These are phyloP conservation scores for Eubasilissa regina DNA, from an alignment of 1,140 invertebrate genomes.

Conservation along the genomic window DNA sequence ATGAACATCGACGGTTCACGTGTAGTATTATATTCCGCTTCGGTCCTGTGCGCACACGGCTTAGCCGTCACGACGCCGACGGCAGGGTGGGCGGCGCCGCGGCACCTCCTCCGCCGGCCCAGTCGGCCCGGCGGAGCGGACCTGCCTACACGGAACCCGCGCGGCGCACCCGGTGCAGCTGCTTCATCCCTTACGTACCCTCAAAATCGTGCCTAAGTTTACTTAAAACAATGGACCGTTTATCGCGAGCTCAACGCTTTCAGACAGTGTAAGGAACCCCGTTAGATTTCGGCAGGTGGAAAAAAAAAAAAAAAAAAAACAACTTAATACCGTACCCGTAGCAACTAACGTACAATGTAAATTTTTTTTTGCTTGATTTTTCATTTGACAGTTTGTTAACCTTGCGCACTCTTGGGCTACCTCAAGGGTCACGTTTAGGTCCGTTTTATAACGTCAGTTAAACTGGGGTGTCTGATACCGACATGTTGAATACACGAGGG, in stretches of 20 bases:
- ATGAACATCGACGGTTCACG: neutral
- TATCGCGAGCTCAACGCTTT: neutral
- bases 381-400: neutral
- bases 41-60: conserved; percentile 24
- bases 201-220: neutral
- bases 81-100: neutral
- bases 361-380: neutral
- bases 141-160: neutral
- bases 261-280: neutral
- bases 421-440: neutral
- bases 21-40: neutral
- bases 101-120: neutral
- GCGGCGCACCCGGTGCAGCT: neutral
- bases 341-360: neutral
- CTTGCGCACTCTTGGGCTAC: neutral
- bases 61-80: conserved; percentile 1
- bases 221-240: neutral
- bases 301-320: neutral
- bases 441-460: neutral
- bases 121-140: conserved; percentile 31
- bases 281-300: neutral
- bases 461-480: neutral
- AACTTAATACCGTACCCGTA: no score
- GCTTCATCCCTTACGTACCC: neutral
- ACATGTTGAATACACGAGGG: neutral